A percentile compares a stretch with the other conserved stretches of the same genome.
Evolutionary conservation across 2,888 invertebrate species (phyloP).

Genomic region (Exephanes ischioxanthus): DNA sequence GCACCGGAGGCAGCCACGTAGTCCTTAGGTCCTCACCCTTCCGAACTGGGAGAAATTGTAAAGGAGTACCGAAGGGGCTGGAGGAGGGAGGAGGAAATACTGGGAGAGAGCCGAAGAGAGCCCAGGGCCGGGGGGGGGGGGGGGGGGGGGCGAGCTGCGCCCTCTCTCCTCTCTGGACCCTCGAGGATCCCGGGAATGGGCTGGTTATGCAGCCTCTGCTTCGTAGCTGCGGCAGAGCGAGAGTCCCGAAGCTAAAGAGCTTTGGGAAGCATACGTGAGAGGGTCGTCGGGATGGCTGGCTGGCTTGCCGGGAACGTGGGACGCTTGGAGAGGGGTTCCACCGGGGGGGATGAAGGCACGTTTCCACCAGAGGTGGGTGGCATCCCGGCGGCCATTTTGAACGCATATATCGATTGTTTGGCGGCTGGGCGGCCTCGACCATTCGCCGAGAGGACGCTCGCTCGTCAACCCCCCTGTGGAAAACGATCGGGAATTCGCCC

Average conservation of each 20-base stretch:
- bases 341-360: conserved; percentile 67
- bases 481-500: conserved; percentile 68
- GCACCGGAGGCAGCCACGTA: background rate
- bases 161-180: conserved; percentile 66
- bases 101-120: conserved; percentile 36
- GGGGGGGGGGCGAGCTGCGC: conserved; percentile 44
- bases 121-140: conserved; percentile 24
- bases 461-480: conserved; percentile 73
- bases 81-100: conserved; percentile 29
- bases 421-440: conserved; percentile 84
- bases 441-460: conserved; percentile 81
- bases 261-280: conserved; percentile 83
- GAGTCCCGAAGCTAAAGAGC: conserved; percentile 82
- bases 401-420: conserved; percentile 85
- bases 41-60: background rate
- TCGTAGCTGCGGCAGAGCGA: conserved; percentile 66
- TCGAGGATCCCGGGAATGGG: conserved; percentile 66
- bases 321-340: conserved; percentile 51
- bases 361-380: conserved; percentile 81
- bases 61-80: conserved; percentile 51
- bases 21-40: conserved; percentile 38
- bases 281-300: conserved; percentile 71
- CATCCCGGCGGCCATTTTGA: conserved; percentile 85
- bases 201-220: conserved; percentile 60
- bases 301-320: conserved; percentile 64